phyloP scores from a whole-genome alignment of 1,140 invertebrate genomes.

The Harpegnathos saltator region DNA sequence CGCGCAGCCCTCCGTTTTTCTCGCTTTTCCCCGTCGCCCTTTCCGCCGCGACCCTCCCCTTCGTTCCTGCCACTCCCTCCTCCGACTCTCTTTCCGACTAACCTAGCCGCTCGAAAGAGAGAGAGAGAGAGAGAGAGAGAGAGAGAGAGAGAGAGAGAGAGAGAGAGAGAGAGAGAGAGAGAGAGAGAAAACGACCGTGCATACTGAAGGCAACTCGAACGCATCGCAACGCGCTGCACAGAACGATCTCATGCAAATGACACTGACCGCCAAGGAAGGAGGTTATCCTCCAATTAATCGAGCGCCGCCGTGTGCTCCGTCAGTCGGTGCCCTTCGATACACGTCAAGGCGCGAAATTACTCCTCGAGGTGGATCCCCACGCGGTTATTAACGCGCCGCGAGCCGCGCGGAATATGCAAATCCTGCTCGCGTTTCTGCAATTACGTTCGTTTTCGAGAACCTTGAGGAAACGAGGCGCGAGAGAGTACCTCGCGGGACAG shows the following conservation, averaged over 20 bases:
- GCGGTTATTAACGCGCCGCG: constrained; percentile 60
- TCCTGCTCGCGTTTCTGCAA: constrained; percentile 45
- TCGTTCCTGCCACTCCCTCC: neutral
- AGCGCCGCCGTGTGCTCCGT: constrained; percentile 63
- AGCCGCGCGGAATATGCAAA: constrained; percentile 16
- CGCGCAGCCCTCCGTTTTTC: constrained; percentile 30
- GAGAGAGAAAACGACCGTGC: neutral
- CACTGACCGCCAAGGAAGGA: constrained; percentile 72
- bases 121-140: no score
- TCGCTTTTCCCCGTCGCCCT: constrained; percentile 34
- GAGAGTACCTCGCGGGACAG: neutral
- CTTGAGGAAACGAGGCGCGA: neutral
- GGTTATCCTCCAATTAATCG: constrained; percentile 78
- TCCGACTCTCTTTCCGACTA: neutral
- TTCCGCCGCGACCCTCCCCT: neutral
- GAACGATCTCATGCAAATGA: constrained; percentile 70
- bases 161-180: no score
- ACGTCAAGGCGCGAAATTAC: constrained; percentile 67
- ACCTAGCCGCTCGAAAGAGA: no score
- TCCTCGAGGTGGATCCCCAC: constrained; percentile 24
- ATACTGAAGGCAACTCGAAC: constrained; percentile 14
- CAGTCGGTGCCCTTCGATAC: constrained; percentile 69
- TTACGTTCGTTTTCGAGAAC: constrained; percentile 60
- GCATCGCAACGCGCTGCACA: neutral
- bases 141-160: no score